Evolutionary conservation across 2,113 vertebrate genomes (phyloP), one percentile per base, ranked within the genome.

Genomic region (Mionectes macconnelli): DNA sequence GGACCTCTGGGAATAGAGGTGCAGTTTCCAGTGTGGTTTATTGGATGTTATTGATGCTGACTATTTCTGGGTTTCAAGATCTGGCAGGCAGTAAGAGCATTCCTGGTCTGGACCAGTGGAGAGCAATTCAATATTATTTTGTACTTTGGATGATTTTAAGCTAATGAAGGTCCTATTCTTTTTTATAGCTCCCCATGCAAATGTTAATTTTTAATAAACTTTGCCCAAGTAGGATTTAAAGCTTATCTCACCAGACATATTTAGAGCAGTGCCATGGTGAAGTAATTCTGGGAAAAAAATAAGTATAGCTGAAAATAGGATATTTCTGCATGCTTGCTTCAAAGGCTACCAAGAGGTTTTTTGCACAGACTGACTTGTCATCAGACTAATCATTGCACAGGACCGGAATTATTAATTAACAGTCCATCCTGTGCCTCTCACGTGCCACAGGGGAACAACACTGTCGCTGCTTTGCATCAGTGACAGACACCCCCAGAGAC

Each of bases 191-290:
- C 77, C 81, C 88, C 91, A 83, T 96, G 93, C 87, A 97, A 95
- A 97, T 97, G 96, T 97, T 97, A 97, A 97, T 96, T 97, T 97
- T 97, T 97, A 97, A 97, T 97, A 97, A 97, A 97, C 94, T 96
- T 97, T 95, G 77, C 93, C 95, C 94, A 95, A 96, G 95, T 87
- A 95, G 97, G 97, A 96, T 97, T 98, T 97, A 96, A 96, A 95
- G 93, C 97, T 97, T 97, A 98, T 97, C 97, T 97, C 95, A 67
- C 80, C 93, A 96, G 95, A 97, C 97, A 97, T 97, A 97, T 98
- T 97, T 97, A 96, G 91, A 96, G 95, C 90, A 92, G 94, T 74
- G 92, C 82, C 81, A 97, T 86, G 96, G 93, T 95, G 89, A 97
- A 97, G 90, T 96, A 97, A 96, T 97, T 96, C 63, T 89, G 86